Conservation (phyloP, 1,140 invertebrate species). For the Batillaria attramentaria region DNA sequence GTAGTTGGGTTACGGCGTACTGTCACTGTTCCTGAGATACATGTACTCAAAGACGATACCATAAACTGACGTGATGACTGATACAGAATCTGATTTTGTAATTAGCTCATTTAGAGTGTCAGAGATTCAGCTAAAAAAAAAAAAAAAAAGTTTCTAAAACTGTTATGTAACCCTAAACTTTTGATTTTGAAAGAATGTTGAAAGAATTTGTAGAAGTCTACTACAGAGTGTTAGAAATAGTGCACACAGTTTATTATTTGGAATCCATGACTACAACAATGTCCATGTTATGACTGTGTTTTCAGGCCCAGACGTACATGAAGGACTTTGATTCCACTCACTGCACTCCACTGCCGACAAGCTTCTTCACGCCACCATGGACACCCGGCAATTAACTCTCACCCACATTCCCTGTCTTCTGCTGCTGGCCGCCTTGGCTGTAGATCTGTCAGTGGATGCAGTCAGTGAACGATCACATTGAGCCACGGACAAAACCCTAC, state of each 20-base stretch:
- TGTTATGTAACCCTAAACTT: background rate
- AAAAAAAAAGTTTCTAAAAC: background rate
- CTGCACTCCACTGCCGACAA: constrained; percentile 83
- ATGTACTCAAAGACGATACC: too few relatives aligned
- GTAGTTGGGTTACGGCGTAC: background rate
- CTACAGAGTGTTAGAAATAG: background rate
- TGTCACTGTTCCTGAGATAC: background rate
- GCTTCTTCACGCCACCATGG: constrained; percentile 80
- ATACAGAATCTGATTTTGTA: background rate
- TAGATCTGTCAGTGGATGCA: background rate
- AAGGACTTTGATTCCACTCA: constrained; percentile 89
- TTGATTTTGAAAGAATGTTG: background rate
- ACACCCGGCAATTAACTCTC: constrained; percentile 39
- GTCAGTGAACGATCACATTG: too few relatives aligned
- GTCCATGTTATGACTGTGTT: constrained; percentile 23
- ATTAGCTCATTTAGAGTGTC: background rate
- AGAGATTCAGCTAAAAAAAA: background rate
- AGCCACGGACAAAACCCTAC: too few relatives aligned
- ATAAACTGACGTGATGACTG: background rate
- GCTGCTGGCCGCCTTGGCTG: background rate
- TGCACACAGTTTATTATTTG: background rate
- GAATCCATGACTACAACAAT: background rate
- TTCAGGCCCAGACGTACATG: constrained; percentile 82
- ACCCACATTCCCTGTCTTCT: background rate
- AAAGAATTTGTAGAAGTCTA: too few relatives aligned